Conservation (phyloP, 1,140 invertebrate species). For the Panulirus ornatus region DNA sequence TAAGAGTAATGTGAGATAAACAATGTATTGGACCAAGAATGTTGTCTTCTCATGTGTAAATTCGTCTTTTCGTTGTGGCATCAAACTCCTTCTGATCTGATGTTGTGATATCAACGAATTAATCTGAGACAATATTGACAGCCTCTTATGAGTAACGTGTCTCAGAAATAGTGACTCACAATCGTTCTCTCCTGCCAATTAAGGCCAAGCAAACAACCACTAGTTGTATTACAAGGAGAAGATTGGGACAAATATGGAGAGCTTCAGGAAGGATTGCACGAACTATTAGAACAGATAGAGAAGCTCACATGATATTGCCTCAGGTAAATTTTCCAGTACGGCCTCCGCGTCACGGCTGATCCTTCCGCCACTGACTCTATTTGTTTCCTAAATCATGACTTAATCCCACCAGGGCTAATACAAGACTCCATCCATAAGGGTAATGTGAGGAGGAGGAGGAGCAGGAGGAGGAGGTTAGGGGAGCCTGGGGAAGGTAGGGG, state of each 20-base stretch:
- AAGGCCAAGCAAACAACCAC: too few relatives aligned
- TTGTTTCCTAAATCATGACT: slow-evolving; percentile 49
- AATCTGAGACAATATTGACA: too few relatives aligned
- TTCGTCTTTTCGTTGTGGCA: too few relatives aligned
- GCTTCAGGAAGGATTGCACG: not conserved
- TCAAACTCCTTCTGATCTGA: too few relatives aligned
- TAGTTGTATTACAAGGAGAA: too few relatives aligned
- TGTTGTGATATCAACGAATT: too few relatives aligned
- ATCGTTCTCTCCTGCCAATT: too few relatives aligned
- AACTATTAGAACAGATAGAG: slow-evolving; percentile 30
- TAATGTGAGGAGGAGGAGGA: not conserved
- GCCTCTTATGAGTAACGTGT: too few relatives aligned
- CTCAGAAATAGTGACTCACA: too few relatives aligned
- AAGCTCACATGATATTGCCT: slow-evolving; percentile 20
- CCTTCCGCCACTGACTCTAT: slow-evolving; percentile 20
- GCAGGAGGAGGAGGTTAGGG: not conserved
- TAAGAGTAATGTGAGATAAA: too few relatives aligned
- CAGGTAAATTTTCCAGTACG: slow-evolving; percentile 17
- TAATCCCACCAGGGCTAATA: slow-evolving; percentile 28
- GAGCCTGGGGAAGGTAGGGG: not conserved
- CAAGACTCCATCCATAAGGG: not conserved
- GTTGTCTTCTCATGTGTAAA: too few relatives aligned
- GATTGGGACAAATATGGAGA: not conserved
- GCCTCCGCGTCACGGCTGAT: slow-evolving; percentile 29
- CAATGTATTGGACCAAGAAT: too few relatives aligned